phyloP scores from a whole-genome alignment of 2,797 vertebrate species.

The Coccyzus lansbergi region DNA sequence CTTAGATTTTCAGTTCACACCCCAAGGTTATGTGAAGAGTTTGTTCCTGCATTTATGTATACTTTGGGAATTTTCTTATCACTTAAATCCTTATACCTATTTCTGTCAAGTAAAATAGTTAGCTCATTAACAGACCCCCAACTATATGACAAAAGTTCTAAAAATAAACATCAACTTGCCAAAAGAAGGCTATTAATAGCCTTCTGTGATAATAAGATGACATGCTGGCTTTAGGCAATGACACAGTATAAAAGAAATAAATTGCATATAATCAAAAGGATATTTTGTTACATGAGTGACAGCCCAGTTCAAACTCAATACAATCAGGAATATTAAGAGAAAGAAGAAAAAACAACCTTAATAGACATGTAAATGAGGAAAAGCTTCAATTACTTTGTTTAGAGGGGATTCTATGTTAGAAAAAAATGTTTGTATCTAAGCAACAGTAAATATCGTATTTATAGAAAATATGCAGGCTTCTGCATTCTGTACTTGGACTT shows the following conservation, averaged over 20 bases:
- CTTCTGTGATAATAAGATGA: background rate
- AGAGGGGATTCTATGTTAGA: background rate
- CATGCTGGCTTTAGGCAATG: background rate
- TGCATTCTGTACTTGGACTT: background rate
- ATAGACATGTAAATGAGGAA: background rate
- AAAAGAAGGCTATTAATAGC: background rate
- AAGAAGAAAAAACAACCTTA: background rate
- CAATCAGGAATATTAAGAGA: background rate
- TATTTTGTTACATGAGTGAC: background rate
- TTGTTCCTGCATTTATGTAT: background rate
- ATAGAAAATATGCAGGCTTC: background rate
- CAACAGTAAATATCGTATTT: background rate
- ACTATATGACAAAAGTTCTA: background rate
- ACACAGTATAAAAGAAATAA: background rate
- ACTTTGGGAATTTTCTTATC: background rate
- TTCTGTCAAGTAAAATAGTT: background rate
- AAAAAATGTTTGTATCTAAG: background rate
- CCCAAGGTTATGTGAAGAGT: background rate
- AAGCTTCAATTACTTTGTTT: background rate
- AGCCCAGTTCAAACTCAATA: background rate
- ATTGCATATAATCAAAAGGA: background rate
- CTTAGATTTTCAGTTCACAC: background rate
- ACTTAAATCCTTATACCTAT: background rate
- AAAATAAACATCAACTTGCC: background rate
- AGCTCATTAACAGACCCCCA: background rate